Evolutionary conservation across 2,113 vertebrate genomes (phyloP).

Genomic region (Mystacornis crossleyi): DNA sequence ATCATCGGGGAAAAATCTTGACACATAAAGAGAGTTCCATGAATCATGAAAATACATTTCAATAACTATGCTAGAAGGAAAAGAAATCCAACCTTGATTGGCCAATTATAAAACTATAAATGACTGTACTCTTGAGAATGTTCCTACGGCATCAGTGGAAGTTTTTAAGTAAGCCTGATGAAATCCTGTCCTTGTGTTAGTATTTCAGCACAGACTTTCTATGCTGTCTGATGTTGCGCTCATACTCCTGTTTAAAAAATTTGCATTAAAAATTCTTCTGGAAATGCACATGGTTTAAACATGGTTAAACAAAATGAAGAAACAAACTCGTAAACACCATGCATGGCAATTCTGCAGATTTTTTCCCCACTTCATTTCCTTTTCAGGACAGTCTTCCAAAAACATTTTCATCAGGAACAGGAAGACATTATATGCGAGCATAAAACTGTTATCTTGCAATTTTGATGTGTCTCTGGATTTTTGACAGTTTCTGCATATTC

Average conservation of each 20-base stretch:
- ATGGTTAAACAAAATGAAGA: background rate
- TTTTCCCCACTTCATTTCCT: background rate
- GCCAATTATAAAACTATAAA: constrained; percentile 34
- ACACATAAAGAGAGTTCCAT: background rate
- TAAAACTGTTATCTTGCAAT: background rate
- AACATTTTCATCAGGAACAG: background rate
- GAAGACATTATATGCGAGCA: background rate
- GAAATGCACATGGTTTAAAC: background rate
- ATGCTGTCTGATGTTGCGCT: background rate
- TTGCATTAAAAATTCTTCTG: background rate
- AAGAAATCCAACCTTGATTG: background rate
- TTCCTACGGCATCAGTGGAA: background rate
- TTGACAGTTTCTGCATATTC: background rate
- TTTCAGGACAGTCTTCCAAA: background rate
- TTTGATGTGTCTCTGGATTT: background rate
- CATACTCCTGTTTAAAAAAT: background rate
- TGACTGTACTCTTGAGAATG: background rate
- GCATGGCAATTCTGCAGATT: background rate
- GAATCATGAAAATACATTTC: constrained; percentile 30
- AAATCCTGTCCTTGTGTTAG: background rate
- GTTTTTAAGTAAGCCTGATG: background rate
- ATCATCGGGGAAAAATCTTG: background rate
- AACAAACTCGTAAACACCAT: background rate
- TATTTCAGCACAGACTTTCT: background rate
- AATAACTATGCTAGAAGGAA: background rate